These are phyloP conservation scores for Bovichtus diacanthus DNA, from an alignment of 2,797 vertebrate species.

Conservation along the genomic window DNA sequence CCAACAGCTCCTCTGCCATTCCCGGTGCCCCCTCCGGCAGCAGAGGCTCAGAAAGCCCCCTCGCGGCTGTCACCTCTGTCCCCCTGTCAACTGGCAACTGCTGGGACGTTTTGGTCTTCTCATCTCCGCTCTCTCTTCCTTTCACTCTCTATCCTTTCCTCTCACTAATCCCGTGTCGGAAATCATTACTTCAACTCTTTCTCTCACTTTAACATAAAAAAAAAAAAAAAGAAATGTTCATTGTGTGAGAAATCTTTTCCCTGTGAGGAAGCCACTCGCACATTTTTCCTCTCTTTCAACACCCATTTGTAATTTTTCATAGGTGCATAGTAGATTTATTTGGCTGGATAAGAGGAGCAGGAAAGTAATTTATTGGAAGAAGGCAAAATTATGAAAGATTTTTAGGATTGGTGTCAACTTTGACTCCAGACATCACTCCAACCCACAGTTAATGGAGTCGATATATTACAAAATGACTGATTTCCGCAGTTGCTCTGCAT, in stretches of 20 bases:
- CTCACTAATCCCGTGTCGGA: slow-evolving; percentile 68
- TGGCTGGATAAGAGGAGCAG: slow-evolving; percentile 26
- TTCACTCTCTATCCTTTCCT: slow-evolving; percentile 39
- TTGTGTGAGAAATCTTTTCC: slow-evolving; percentile 61
- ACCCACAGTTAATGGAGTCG: slow-evolving; percentile 12
- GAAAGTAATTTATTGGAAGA: slow-evolving; percentile 24
- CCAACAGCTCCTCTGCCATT: slow-evolving; percentile 82
- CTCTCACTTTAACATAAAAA: slow-evolving; percentile 40
- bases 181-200: slow-evolving; percentile 44
- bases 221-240: slow-evolving; percentile 22
- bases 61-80: slow-evolving; percentile 71
- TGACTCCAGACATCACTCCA: slow-evolving; percentile 37
- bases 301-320: slow-evolving; percentile 53
- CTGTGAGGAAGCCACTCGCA: slow-evolving; percentile 58
- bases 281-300: slow-evolving; percentile 38
- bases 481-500: slow-evolving; percentile 38
- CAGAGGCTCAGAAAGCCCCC: slow-evolving; percentile 72
- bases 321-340: slow-evolving; percentile 50
- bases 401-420: slow-evolving; percentile 9
- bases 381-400: slow-evolving; percentile 25
- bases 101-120: slow-evolving; percentile 81
- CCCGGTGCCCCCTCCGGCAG: slow-evolving; percentile 76
- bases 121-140: slow-evolving; percentile 49
- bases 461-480: slow-evolving; percentile 11
- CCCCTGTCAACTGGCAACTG: slow-evolving; percentile 63